Evolutionary conservation across 1,140 invertebrate species (phyloP).

Genomic region (Heterodera carotae): DNA sequence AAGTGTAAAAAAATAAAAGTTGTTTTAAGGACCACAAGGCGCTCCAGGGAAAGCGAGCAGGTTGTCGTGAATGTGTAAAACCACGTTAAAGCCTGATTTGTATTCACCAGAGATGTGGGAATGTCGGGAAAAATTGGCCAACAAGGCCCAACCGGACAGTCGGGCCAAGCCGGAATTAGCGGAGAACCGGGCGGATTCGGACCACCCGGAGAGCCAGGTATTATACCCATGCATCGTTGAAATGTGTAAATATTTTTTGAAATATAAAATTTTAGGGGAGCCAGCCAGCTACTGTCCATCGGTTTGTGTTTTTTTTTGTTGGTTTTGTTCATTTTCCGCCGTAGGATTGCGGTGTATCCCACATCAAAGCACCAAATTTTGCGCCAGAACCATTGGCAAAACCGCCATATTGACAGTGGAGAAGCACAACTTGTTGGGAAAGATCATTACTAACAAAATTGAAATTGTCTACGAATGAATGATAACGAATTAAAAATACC

Average conservation of each 20-base stretch:
- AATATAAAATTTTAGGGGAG: not conserved
- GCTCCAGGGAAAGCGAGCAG: constrained; percentile 23
- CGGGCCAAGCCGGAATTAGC: constrained; percentile 30
- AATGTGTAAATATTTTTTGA: no score
- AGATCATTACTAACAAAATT: no score
- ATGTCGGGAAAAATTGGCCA: constrained; percentile 17
- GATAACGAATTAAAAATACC: no score
- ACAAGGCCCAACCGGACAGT: constrained; percentile 48
- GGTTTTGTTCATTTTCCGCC: not conserved
- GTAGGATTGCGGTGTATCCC: constrained; percentile 28
- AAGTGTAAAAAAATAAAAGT: not conserved
- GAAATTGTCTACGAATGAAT: no score
- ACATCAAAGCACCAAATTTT: constrained; percentile 27
- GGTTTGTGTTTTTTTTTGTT: not conserved
- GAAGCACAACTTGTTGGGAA: not conserved
- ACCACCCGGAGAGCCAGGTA: constrained; percentile 27
- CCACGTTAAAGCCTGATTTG: not conserved
- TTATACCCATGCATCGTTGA: not conserved
- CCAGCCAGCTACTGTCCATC: constrained; percentile 29
- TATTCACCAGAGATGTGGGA: not conserved
- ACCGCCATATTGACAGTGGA: not conserved
- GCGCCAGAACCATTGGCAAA: not conserved
- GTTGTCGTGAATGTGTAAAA: not conserved
- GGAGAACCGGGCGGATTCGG: constrained; percentile 25
- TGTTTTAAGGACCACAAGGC: constrained; percentile 27